Percentiles rank a stretch among this genome's conserved stretches.
Evolutionary conservation across 2,888 invertebrate species (phyloP).

Genomic region (Therioaphis trifolii): DNA sequence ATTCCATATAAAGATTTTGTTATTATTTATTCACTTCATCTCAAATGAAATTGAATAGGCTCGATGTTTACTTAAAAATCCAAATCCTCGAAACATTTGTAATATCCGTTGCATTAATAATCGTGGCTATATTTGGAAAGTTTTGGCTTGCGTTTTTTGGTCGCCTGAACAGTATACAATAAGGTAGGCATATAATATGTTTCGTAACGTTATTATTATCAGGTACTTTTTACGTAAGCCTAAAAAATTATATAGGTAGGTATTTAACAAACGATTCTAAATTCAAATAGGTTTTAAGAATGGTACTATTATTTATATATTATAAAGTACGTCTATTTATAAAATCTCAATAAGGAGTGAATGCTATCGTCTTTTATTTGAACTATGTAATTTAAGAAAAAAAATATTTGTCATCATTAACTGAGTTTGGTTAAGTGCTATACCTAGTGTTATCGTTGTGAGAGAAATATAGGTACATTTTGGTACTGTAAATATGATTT

Average conservation of each 20-base stretch:
- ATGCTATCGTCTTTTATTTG: neutral
- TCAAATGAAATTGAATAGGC: neutral
- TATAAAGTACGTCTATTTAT: neutral
- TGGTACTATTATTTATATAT: no score
- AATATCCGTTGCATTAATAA: neutral
- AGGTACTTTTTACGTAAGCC: conserved; percentile 21
- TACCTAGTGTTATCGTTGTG: no score
- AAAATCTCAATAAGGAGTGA: conserved; percentile 54
- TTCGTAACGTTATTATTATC: conserved; percentile 33
- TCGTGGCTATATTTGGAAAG: conserved; percentile 22
- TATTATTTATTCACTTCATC: neutral
- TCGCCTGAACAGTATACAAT: neutral
- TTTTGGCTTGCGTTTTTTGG: neutral
- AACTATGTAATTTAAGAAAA: no score
- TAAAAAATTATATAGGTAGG: neutral
- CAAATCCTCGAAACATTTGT: neutral
- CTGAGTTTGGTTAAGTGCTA: no score
- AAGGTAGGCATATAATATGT: neutral
- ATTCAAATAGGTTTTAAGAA: conserved; percentile 15
- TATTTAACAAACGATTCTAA: conserved; percentile 11
- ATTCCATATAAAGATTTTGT: neutral
- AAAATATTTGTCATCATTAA: no score
- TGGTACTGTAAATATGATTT: no score
- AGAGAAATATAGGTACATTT: no score
- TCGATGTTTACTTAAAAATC: neutral